Conservation (phyloP, 2,888 invertebrate genomes). For the Chromoteleia sp. region DNA sequence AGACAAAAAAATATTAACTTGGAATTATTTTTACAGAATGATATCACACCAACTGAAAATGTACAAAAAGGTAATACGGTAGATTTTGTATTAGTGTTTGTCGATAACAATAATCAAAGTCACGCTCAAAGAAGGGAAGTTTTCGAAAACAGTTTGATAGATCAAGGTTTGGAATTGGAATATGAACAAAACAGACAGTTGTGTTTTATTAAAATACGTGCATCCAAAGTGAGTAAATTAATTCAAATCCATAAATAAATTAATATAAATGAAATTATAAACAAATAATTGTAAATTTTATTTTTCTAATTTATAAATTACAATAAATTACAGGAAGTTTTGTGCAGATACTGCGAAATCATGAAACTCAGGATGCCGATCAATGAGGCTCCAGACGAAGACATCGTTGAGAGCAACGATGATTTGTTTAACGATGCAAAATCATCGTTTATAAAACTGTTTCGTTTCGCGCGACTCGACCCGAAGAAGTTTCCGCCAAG, state of each 20-base stretch:
- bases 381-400: constrained; percentile 83
- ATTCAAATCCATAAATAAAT: constrained; percentile 2
- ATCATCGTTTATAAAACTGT: constrained; percentile 85
- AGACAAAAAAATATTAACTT: neutral
- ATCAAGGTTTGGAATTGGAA: constrained; percentile 87
- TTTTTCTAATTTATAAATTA: too few species aligned
- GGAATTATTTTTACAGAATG: constrained; percentile 59
- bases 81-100: constrained; percentile 88
- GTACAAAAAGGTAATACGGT: constrained; percentile 83
- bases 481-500: constrained; percentile 87
- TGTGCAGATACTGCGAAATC: constrained; percentile 90
- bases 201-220: constrained; percentile 90
- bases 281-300: constrained; percentile 1
- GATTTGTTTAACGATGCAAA: constrained; percentile 85
- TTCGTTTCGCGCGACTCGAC: constrained; percentile 87
- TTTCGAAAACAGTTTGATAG: constrained; percentile 83
- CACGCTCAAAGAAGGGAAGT: constrained; percentile 81
- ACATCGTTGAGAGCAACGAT: constrained; percentile 71
- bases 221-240: constrained; percentile 85
- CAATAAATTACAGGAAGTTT: constrained; percentile 86
- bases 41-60: constrained; percentile 47
- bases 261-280: neutral
- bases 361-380: constrained; percentile 92
- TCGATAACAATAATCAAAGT: constrained; percentile 82
- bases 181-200: constrained; percentile 87